Evolutionary conservation across 64 coral and sea anemone species (phyloP).

Genomic region (Orbicella faveolata): DNA sequence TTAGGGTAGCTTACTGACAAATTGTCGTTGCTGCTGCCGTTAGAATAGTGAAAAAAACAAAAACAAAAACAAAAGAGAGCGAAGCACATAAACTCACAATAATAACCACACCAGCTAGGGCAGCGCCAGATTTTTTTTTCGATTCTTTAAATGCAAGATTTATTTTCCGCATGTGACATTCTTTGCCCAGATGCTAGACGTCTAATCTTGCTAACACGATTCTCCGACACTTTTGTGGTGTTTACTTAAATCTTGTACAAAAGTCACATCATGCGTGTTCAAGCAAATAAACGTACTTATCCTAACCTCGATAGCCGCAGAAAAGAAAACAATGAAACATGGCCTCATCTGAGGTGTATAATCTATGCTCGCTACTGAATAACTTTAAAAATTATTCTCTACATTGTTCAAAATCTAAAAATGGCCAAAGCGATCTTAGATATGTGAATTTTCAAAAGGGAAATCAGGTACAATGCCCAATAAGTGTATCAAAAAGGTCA

Average conservation of each 20-base stretch:
- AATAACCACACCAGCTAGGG: background rate
- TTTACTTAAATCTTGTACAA: background rate
- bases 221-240: background rate
- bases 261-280: background rate
- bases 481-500: background rate
- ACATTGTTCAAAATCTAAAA: background rate
- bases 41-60: background rate
- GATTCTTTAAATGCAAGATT: background rate
- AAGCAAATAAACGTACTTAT: background rate
- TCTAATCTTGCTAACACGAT: background rate
- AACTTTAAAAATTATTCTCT: too few species aligned
- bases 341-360: background rate
- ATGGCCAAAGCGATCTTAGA: background rate
- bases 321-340: background rate
- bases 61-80: background rate
- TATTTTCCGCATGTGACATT: too few species aligned
- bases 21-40: background rate
- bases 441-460: background rate
- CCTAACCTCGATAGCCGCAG: background rate
- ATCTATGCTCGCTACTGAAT: background rate
- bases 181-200: too few species aligned
- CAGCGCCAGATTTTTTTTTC: background rate
- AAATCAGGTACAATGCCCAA: background rate
- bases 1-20: background rate
- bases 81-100: background rate